Percentiles rank a stretch among this genome's conserved stretches.
Evolutionary conservation across 2,797 vertebrate species (phyloP).

Genomic region (Myotis vivesi): DNA sequence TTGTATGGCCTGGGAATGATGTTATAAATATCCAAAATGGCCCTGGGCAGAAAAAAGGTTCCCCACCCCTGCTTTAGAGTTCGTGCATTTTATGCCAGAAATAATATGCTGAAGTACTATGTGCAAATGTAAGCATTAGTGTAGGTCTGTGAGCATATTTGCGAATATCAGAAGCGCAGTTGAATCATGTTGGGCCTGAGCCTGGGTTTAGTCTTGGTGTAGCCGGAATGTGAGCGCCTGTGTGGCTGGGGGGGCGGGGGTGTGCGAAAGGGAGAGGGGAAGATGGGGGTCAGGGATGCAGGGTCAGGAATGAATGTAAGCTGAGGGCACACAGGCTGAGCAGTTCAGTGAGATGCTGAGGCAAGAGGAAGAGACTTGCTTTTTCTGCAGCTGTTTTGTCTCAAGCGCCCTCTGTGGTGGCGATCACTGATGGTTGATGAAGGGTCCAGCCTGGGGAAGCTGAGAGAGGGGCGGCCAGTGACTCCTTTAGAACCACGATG

Average conservation of each 20-base stretch:
- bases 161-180: background rate
- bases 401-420: background rate
- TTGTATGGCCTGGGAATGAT: too few relatives aligned
- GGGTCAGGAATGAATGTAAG: background rate
- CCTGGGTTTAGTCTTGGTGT: background rate
- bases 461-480: background rate
- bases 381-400: background rate
- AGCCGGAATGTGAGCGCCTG: background rate
- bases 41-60: too few relatives aligned
- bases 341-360: background rate
- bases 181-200: background rate
- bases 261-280: rapidly evolving
- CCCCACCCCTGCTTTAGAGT: too few relatives aligned
- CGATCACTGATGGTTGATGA: background rate
- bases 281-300: background rate
- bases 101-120: background rate
- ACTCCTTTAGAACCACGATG: background rate
- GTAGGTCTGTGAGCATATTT: background rate
- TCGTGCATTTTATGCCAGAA: background rate
- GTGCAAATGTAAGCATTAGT: background rate
- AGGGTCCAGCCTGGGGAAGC: background rate
- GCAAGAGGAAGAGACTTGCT: background rate
- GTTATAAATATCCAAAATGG: too few relatives aligned
- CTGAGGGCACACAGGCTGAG: background rate
- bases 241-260: too few relatives aligned